Base-by-base conservation (phyloP, 2,113 vertebrate species). In the Sturnira hondurensis region DNA sequence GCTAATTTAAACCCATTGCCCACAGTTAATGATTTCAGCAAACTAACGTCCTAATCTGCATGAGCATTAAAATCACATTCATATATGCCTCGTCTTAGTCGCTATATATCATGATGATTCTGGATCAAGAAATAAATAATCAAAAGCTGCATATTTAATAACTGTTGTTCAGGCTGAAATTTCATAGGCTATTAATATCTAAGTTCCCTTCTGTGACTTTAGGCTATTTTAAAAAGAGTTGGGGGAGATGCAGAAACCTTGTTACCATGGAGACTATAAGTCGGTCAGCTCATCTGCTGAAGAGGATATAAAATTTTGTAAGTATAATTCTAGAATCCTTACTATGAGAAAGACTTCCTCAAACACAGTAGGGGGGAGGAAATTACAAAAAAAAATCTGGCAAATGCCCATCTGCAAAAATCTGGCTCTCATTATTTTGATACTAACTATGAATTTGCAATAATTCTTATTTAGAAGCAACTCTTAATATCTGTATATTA, bases 201-300 rank as follows among this genome's bases (percentile, higher is more conserved):
- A 95, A 91, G 96, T 98, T 94, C 94, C 94, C 96, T 96, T 92
- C 92, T 97, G 98, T 97, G 97, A 97, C 98, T 98, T 97, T 58
- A 43, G 98, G 98, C 97, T 98, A 97, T 97, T 97, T 96, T 93
- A 90, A 97, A 98, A 86, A 31, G 68, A 45, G 81, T 50, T 91
- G 1, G 11, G 65, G 84, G 68, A 77, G 68, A 89, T 93, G 93
- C 67, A 95, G 90, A 93, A 96, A 96, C 96, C 98, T 96, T 63
- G 98, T 98, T 98, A 80, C 98, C 98, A 98, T 98, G 98, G 98
- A 96, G 97, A 98, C 98, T 0, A 2, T 96, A 97, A 98, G 97
- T 96, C 54, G 95, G 98, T 70, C 98, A 98, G 98, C 97, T 87
- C 98, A 98, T 98, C 98, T 97, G 98, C 98, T 54, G 93, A 96